A percentile compares a stretch with the other conserved stretches of the same genome.
Conservation (phyloP, 2,113 vertebrate species). For the Cyphomyrus discorhynchus region DNA sequence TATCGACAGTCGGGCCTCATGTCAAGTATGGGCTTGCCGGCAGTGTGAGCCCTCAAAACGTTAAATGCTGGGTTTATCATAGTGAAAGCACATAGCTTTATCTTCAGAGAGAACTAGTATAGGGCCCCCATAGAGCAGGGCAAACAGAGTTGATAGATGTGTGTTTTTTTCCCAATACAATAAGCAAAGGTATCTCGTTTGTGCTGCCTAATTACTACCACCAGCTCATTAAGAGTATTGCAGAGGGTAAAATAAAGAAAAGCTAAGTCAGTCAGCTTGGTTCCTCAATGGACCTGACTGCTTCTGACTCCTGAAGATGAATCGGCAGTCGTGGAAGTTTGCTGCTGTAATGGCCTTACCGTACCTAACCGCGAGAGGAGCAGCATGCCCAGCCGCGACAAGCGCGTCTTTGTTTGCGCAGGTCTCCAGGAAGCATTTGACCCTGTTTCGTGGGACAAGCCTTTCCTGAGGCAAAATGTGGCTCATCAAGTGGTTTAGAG, state of each 20-base stretch:
- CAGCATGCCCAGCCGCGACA: conserved; percentile 8
- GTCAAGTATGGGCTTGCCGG: conserved; percentile 6
- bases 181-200: not conserved
- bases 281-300: conserved; percentile 8
- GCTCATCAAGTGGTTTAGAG: not conserved
- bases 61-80: not conserved
- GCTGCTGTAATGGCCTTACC: not conserved
- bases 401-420: conserved; percentile 18
- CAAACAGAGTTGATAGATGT: not conserved
- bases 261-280: conserved; percentile 1
- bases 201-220: not conserved
- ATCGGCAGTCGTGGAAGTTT: not conserved
- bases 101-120: not conserved
- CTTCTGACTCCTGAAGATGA: conserved; percentile 2
- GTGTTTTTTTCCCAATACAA: not conserved
- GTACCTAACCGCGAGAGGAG: not conserved
- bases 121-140: not conserved
- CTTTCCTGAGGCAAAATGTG: not conserved
- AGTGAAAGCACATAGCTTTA: not conserved
- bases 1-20: not conserved
- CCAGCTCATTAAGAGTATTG: conserved; percentile 8
- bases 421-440: not conserved
- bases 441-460: not conserved
- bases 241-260: conserved; percentile 5
- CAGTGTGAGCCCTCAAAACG: not conserved